Conservation (phyloP, 2,797 vertebrate genomes). For the Yasuhikotakia modesta region DNA sequence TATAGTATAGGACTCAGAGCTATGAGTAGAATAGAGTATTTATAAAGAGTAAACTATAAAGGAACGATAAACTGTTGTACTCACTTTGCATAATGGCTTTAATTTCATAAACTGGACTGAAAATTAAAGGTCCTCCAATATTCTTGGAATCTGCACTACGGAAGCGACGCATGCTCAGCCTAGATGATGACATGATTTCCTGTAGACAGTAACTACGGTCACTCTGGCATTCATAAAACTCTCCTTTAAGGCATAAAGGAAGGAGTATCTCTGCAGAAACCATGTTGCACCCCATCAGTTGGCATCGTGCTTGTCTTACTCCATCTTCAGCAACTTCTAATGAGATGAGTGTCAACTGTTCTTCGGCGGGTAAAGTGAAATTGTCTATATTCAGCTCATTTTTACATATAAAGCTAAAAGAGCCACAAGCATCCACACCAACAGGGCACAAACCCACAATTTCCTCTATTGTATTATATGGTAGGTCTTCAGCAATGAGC, state of each 20-base stretch:
- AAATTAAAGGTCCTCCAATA: slow-evolving; percentile 52
- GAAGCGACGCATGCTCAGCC: slow-evolving; percentile 71
- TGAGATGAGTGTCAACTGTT: slow-evolving; percentile 69
- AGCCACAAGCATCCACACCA: slow-evolving; percentile 62
- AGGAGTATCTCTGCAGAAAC: slow-evolving; percentile 65
- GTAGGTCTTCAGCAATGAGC: slow-evolving; percentile 65
- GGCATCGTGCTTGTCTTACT: slow-evolving; percentile 69
- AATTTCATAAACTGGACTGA: slow-evolving; percentile 82
- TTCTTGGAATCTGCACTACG: slow-evolving; percentile 55
- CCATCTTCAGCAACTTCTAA: slow-evolving; percentile 49
- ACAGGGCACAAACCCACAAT: slow-evolving; percentile 69
- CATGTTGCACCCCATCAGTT: slow-evolving; percentile 56
- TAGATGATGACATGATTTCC: slow-evolving; percentile 73
- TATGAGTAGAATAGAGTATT: not conserved
- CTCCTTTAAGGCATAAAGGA: slow-evolving; percentile 69
- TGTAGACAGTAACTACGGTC: slow-evolving; percentile 68
- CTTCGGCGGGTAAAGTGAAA: slow-evolving; percentile 62
- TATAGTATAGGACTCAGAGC: not conserved
- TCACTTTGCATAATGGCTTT: slow-evolving; percentile 85
- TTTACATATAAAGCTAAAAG: slow-evolving; percentile 73
- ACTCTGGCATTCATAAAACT: slow-evolving; percentile 68
- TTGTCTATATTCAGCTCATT: slow-evolving; percentile 65
- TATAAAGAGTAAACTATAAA: not conserved
- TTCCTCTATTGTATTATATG: slow-evolving; percentile 71
- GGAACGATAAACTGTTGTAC: slow-evolving; percentile 59